phyloP scores from a whole-genome alignment of 1,140 invertebrate genomes.

The Theocolax elegans region DNA sequence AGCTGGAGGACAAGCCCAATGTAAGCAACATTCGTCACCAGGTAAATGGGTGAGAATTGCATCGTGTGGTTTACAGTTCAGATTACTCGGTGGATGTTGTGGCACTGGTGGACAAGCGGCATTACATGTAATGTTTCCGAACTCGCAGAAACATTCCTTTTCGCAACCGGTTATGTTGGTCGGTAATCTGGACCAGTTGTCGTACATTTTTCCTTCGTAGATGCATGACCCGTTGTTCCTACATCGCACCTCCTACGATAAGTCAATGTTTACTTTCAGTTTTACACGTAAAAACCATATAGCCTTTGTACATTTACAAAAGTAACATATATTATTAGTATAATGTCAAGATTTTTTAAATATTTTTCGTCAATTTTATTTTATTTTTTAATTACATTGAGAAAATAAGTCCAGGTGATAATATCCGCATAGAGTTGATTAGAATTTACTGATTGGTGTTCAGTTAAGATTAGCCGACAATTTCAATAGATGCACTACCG shows the following conservation, averaged over 20 bases:
- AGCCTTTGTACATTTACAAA: no score
- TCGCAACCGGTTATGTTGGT: slow-evolving; percentile 81
- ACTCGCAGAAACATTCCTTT: slow-evolving; percentile 86
- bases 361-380: no score
- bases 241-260: slow-evolving; percentile 73
- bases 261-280: no score
- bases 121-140: slow-evolving; percentile 86
- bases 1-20: slow-evolving; percentile 74
- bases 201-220: slow-evolving; percentile 74
- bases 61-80: slow-evolving; percentile 76
- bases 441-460: no score
- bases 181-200: slow-evolving; percentile 69
- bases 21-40: slow-evolving; percentile 82
- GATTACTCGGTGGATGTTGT: slow-evolving; percentile 76
- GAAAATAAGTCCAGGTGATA: no score
- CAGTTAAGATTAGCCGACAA: no score
- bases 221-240: slow-evolving; percentile 81
- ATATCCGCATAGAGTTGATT: no score
- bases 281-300: no score
- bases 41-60: slow-evolving; percentile 77
- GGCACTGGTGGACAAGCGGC: slow-evolving; percentile 80
- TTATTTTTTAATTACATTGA: no score
- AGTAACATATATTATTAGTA: no score
- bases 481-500: no score
- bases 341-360: no score